phyloP scores from a whole-genome alignment of 2,113 vertebrate genomes.

The Dasyprocta punctata region DNA sequence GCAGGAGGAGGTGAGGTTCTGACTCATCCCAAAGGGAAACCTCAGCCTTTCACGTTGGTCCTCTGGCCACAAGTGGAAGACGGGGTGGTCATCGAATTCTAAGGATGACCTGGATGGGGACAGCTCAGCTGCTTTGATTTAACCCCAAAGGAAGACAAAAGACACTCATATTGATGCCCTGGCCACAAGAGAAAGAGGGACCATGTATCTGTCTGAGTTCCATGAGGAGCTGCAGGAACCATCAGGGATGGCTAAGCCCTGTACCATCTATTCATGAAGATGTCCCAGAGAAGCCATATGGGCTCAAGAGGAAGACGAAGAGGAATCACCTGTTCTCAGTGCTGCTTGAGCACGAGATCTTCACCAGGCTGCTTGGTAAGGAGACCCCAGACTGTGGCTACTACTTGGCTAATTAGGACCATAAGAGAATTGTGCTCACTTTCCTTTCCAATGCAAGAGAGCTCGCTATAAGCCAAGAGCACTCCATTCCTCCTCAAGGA shows the following conservation, averaged over 20 bases:
- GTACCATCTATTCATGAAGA: not conserved
- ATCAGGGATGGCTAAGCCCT: not conserved
- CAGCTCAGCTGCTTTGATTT: not conserved
- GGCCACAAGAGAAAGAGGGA: not conserved
- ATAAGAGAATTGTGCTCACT: not conserved
- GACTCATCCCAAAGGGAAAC: not conserved
- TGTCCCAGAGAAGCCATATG: not conserved
- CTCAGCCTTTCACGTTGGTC: not conserved
- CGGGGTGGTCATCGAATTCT: not conserved
- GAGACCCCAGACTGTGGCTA: accelerated
- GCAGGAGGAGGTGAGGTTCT: not conserved
- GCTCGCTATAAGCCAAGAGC: no score
- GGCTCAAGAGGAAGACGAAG: conserved; percentile 26
- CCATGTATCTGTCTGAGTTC: not conserved
- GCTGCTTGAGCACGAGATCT: conserved; percentile 1
- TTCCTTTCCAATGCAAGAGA: not conserved
- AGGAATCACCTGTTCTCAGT: not conserved
- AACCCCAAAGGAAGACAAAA: not conserved
- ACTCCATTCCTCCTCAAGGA: accelerated
- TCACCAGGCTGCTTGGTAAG: conserved; percentile 51
- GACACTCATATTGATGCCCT: not conserved
- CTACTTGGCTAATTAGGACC: not conserved
- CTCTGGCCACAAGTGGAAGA: not conserved
- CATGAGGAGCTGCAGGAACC: not conserved
- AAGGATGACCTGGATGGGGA: not conserved